Conservation (phyloP, 2,113 vertebrate genomes). For the Zapornia atra region DNA sequence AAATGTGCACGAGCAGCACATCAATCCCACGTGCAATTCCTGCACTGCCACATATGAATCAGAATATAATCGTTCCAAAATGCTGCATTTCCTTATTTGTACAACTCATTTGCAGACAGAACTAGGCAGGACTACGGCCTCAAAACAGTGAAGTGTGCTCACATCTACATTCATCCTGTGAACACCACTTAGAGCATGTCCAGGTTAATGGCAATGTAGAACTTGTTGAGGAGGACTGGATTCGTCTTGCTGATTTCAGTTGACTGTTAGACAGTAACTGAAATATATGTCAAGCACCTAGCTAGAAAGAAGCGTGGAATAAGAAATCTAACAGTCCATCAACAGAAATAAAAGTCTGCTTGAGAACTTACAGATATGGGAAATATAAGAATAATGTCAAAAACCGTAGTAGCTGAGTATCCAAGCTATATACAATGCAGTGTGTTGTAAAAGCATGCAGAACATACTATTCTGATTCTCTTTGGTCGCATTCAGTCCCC, state of each 20-base stretch:
- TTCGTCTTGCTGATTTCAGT: background rate
- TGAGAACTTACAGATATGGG: background rate
- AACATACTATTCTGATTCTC: background rate
- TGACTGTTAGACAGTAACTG: background rate
- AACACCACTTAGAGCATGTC: background rate
- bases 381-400: background rate
- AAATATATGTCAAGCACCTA: background rate
- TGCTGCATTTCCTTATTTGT: background rate
- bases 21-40: background rate
- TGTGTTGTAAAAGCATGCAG: background rate
- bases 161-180: background rate
- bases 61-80: background rate
- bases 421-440: background rate
- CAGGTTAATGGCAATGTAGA: background rate
- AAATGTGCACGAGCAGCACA: fast-evolving
- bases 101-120: background rate
- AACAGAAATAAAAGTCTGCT: background rate
- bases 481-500: background rate
- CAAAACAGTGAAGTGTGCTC: background rate
- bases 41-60: background rate
- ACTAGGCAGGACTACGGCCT: background rate
- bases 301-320: background rate
- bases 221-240: background rate
- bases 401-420: background rate
- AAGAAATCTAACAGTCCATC: background rate